Conservation (phyloP, 2,113 vertebrate species). For the Brachyistius frenatus region DNA sequence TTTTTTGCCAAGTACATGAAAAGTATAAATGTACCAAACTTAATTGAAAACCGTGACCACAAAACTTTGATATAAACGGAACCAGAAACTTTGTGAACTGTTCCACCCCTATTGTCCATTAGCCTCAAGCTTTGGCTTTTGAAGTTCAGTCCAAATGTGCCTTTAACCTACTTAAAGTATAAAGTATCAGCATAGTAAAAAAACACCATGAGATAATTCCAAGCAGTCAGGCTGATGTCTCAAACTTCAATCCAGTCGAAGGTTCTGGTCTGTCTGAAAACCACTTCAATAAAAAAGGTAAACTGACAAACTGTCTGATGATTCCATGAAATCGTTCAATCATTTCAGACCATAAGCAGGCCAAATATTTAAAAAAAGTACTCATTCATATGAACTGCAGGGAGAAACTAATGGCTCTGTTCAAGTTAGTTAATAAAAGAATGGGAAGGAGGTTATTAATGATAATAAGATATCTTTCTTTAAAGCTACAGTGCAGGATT, state of each 20-base stretch:
- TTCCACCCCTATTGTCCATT: too few relatives aligned
- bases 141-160: background rate
- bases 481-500: too few relatives aligned
- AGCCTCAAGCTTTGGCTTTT: too few relatives aligned
- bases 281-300: constrained; percentile 7
- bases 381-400: background rate
- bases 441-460: background rate
- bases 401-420: background rate
- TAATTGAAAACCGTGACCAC: too few relatives aligned
- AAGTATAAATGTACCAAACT: too few relatives aligned
- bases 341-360: background rate
- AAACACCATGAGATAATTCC: background rate
- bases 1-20: too few relatives aligned
- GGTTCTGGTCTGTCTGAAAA: constrained; percentile 1
- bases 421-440: background rate
- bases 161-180: background rate
- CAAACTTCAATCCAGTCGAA: constrained; percentile 1
- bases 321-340: constrained; percentile 6
- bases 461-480: too few relatives aligned
- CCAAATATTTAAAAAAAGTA: background rate
- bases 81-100: too few relatives aligned
- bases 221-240: constrained; percentile 4
- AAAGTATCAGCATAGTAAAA: background rate
- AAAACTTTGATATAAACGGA: too few relatives aligned
- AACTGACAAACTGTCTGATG: constrained; percentile 19